phyloP scores from a whole-genome alignment of 2,888 invertebrate genomes.

The Pachycephus smyrnensis region DNA sequence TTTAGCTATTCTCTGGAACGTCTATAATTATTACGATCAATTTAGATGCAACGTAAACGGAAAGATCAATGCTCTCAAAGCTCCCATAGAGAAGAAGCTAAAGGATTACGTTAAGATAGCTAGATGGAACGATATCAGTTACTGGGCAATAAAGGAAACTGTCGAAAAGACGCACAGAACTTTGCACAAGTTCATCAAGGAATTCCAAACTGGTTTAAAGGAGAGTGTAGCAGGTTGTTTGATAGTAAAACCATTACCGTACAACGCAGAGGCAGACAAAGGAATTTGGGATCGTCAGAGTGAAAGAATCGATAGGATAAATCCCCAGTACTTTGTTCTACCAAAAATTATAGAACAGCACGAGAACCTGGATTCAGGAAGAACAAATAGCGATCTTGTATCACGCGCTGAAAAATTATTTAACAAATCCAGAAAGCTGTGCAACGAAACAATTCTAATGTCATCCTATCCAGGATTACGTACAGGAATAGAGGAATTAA shows the following conservation, averaged over 20 bases:
- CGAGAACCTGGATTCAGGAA: background rate
- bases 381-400: slow-evolving; percentile 52
- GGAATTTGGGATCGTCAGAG: slow-evolving; percentile 60
- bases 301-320: slow-evolving; percentile 54
- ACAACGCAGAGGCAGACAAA: slow-evolving; percentile 55
- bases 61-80: slow-evolving; percentile 76
- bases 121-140: slow-evolving; percentile 94
- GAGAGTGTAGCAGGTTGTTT: slow-evolving; percentile 47
- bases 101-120: slow-evolving; percentile 95
- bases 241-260: slow-evolving; percentile 62
- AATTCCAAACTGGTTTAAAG: slow-evolving; percentile 77
- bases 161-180: slow-evolving; percentile 90
- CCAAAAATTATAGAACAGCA: slow-evolving; percentile 1
- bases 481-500: slow-evolving; percentile 75
- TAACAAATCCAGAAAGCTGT: slow-evolving; percentile 74
- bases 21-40: slow-evolving; percentile 86
- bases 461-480: slow-evolving; percentile 74
- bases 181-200: slow-evolving; percentile 86
- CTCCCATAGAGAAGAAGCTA: slow-evolving; percentile 91
- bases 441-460: slow-evolving; percentile 73
- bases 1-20: slow-evolving; percentile 81
- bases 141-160: slow-evolving; percentile 92
- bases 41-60: slow-evolving; percentile 76
- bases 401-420: slow-evolving; percentile 68
- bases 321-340: slow-evolving; percentile 62